Percentiles rank a stretch among this genome's conserved stretches.
Conservation (phyloP, 1,140 invertebrate species). For the Habropoda laboriosa region DNA sequence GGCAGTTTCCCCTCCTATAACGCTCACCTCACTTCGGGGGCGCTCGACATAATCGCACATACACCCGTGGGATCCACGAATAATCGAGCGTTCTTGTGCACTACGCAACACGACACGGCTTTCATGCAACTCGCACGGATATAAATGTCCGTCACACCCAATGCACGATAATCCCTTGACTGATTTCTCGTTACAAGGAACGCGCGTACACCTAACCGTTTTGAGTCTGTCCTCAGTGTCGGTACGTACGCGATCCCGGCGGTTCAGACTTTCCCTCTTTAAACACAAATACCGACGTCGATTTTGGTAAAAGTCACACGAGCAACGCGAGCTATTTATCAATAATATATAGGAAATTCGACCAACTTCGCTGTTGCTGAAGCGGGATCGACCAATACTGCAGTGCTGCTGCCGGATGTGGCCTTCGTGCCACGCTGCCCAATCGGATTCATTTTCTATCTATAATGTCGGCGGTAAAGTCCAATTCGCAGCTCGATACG, state of each 20-base stretch:
- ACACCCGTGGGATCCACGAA: slow-evolving; percentile 43
- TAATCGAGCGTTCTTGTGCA: slow-evolving; percentile 38
- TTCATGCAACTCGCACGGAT: slow-evolving; percentile 46
- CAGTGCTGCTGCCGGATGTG: slow-evolving; percentile 71
- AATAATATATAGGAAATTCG: slow-evolving; percentile 69
- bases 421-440: slow-evolving; percentile 65
- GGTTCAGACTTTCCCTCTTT: slow-evolving; percentile 12
- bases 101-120: slow-evolving; percentile 43
- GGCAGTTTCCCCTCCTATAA: slow-evolving; percentile 42
- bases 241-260: not conserved
- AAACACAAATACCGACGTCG: slow-evolving; percentile 41
- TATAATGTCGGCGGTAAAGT: slow-evolving; percentile 59
- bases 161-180: slow-evolving; percentile 61
- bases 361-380: slow-evolving; percentile 66
- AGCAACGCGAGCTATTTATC: slow-evolving; percentile 67
- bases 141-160: slow-evolving; percentile 69
- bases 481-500: slow-evolving; percentile 52
- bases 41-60: slow-evolving; percentile 56
- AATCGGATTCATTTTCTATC: slow-evolving; percentile 60
- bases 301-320: slow-evolving; percentile 59
- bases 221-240: slow-evolving; percentile 32
- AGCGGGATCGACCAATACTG: slow-evolving; percentile 73
- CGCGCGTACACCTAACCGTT: slow-evolving; percentile 42
- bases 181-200: slow-evolving; percentile 25
- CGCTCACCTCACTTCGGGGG: slow-evolving; percentile 62